phyloP scores from a whole-genome alignment of 2,888 invertebrate genomes.

The Drosophila monieri region DNA sequence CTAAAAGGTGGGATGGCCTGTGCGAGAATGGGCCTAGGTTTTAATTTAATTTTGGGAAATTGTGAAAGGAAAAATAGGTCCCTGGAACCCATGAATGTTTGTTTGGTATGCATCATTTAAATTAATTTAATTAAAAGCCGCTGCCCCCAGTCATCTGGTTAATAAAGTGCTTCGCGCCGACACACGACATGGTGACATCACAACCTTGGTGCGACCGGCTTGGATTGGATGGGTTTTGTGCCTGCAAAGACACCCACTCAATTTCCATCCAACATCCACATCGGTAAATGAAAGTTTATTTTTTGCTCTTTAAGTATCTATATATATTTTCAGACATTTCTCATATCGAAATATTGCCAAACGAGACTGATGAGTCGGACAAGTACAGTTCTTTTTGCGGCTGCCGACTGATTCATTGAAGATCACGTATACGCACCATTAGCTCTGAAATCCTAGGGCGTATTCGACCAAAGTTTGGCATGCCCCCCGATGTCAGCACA shows the following conservation, averaged over 20 bases:
- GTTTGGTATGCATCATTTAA: conserved; percentile 56
- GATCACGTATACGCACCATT: conserved; percentile 77
- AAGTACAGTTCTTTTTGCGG: conserved; percentile 25
- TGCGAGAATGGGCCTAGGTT: too few species aligned
- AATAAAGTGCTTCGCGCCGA: conserved; percentile 57
- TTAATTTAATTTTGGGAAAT: too few species aligned
- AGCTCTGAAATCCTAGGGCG: conserved; percentile 77
- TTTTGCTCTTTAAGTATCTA: conserved; percentile 38
- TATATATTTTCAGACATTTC: conserved; percentile 38
- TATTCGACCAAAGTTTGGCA: conserved; percentile 55
- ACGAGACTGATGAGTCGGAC: conserved; percentile 56
- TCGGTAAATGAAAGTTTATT: conserved; percentile 44
- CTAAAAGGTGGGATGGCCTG: too few species aligned
- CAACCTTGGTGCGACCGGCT: conserved; percentile 34
- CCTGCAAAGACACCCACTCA: conserved; percentile 54
- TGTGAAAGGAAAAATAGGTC: neutral
- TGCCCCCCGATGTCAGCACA: conserved; percentile 53
- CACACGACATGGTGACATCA: conserved; percentile 71
- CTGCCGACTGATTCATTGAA: conserved; percentile 57
- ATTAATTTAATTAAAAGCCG: conserved; percentile 58
- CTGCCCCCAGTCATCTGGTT: conserved; percentile 33
- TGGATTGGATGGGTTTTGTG: conserved; percentile 41
- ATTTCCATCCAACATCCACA: conserved; percentile 32
- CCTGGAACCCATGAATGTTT: conserved; percentile 22
- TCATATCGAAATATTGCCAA: conserved; percentile 53